phyloP scores from a whole-genome alignment of 2,797 vertebrate genomes.

The Odontamblyopus rebecca region DNA sequence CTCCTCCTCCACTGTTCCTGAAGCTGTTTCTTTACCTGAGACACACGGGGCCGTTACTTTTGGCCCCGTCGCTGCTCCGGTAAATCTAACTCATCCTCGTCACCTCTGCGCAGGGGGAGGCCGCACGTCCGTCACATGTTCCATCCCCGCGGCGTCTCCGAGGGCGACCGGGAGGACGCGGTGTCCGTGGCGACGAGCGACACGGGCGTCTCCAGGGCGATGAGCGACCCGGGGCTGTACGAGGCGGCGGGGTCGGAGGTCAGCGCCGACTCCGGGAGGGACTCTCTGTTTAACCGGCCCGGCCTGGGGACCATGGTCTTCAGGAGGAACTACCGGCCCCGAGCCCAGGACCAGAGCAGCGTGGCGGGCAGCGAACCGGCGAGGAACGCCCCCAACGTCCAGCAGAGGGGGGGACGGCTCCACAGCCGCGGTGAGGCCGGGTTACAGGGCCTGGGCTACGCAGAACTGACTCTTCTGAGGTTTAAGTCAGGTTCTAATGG shows the following conservation, averaged over 20 bases:
- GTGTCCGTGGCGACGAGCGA: slow-evolving; percentile 5
- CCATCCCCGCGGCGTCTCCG: slow-evolving; percentile 16
- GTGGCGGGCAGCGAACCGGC: slow-evolving; percentile 43
- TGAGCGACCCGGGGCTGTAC: slow-evolving; percentile 88
- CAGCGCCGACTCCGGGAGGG: slow-evolving; percentile 96
- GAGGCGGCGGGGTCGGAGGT: slow-evolving; percentile 88
- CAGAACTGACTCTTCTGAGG: too few species aligned
- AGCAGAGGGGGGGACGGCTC: neutral
- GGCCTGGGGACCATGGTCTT: slow-evolving; percentile 98
- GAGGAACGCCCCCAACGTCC: slow-evolving; percentile 29
- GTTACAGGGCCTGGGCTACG: too few species aligned
- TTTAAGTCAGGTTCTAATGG: too few species aligned
- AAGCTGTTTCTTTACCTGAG: too few species aligned
- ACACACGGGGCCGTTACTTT: too few species aligned
- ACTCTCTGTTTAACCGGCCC: slow-evolving; percentile 94
- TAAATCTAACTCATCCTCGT: too few species aligned
- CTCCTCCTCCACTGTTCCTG: too few species aligned
- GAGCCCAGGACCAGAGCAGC: slow-evolving; percentile 75
- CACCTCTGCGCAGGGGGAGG: slow-evolving; percentile 55
- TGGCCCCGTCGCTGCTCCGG: too few species aligned
- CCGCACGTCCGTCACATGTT: slow-evolving; percentile 95
- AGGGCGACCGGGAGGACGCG: slow-evolving; percentile 19
- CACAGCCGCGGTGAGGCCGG: neutral
- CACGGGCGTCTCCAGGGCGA: slow-evolving; percentile 89
- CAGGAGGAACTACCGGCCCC: slow-evolving; percentile 93